Evolutionary conservation across 23 tunicate species (phyloP).

Genomic region (Ascidia mentula): DNA sequence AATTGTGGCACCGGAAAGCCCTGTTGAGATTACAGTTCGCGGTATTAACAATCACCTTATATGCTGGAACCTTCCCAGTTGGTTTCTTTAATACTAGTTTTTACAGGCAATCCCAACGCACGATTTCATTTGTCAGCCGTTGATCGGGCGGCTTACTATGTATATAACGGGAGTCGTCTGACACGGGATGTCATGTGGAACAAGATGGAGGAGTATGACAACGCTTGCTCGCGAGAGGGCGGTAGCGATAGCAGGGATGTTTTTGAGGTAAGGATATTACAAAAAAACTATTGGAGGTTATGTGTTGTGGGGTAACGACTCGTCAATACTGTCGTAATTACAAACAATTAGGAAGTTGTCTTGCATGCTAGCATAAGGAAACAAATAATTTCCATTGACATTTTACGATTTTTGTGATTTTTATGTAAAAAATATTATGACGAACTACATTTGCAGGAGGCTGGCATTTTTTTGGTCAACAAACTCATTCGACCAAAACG

Average conservation of each 20-base stretch:
- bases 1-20: too few species aligned
- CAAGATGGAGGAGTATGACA: conserved; percentile 38
- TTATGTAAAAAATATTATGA: neutral
- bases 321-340: neutral
- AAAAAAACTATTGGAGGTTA: too few species aligned
- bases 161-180: conserved; percentile 58
- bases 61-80: too few species aligned
- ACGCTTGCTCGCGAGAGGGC: conserved; percentile 48
- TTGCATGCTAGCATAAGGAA: too few species aligned
- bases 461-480: neutral
- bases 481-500: neutral
- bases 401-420: neutral
- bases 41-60: too few species aligned
- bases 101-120: conserved; percentile 30
- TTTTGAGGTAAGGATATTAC: conserved; percentile 22
- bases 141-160: conserved; percentile 70
- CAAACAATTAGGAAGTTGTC: too few species aligned
- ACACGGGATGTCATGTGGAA: conserved; percentile 38
- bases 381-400: too few species aligned
- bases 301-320: neutral
- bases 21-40: too few species aligned
- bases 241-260: conserved; percentile 42
- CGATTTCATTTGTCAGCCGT: conserved; percentile 43
- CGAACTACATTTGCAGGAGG: neutral
- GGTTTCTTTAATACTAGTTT: too few species aligned